Evolutionary conservation across 2,888 invertebrate genomes (phyloP), one percentile per base, ranked within the genome.

Genomic region (Autographa pulchrina): DNA sequence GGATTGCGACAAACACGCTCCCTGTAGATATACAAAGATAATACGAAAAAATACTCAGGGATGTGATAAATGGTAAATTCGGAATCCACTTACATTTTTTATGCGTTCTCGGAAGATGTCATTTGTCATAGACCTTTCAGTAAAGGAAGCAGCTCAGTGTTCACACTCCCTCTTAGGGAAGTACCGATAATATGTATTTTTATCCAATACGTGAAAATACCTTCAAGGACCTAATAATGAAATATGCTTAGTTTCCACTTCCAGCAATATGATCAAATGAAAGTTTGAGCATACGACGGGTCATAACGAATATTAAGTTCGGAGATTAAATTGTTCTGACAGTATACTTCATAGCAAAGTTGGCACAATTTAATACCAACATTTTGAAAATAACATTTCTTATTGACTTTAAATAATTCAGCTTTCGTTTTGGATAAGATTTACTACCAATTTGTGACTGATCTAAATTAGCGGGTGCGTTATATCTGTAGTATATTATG

Each of bases 51-150:
- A 64, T 20, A 48, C 66, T 68, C 66, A 60, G 48, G 48, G 54
- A 66, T 63, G 83, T 85, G 85, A 89, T 85, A 88, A 88, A 88
- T 85, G 84, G 80, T 76, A 70, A 76, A 82, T 84, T 83, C 72
- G 80, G 75, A 72, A 70, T 72, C 78, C 75, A 79, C 77, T 70
- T 76, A 69, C 77, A 25, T 56, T 83, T 87, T 89, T 87, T 87
- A 84, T 84, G 84, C 86, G 85, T 83, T 85, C 82, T 80, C 82
- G 79, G 80, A 85, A 80, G 68, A 79, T 74, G 74, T 85, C 86
- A 89, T 91, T 90, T 90, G 88, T 90, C 90, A 88, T 88, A 83
- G 85, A 74, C 83, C 81, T 74, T 75, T 80, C 68, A 80, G 80
- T 69, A 78, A 71, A 72, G 38, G 60, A 75, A 81, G 70, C 70